phyloP scores from a whole-genome alignment of 2,888 invertebrate genomes.

The Leucoma salicis region DNA sequence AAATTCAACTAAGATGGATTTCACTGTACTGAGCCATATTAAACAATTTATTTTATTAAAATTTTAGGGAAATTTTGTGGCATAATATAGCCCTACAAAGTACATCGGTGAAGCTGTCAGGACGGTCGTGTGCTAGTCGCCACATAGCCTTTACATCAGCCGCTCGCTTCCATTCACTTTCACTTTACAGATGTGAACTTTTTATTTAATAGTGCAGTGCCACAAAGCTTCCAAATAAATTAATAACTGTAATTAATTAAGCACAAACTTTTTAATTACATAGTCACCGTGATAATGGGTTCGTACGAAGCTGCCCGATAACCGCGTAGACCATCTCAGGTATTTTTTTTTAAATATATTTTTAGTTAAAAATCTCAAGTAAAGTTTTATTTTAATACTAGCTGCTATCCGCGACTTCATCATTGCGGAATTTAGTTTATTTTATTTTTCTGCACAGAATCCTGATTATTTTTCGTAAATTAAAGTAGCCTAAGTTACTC shows the following conservation, averaged over 20 bases:
- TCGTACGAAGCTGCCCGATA: slow-evolving; percentile 40
- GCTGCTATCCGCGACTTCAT: too few relatives aligned
- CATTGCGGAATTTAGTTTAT: too few relatives aligned
- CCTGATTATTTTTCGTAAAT: too few relatives aligned
- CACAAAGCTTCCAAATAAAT: slow-evolving; percentile 19
- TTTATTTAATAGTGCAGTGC: slow-evolving; percentile 60
- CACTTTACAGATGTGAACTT: slow-evolving; percentile 64
- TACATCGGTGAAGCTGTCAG: slow-evolving; percentile 15
- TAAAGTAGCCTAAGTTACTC: too few relatives aligned
- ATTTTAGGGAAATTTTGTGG: slow-evolving; percentile 20
- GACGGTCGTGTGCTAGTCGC: slow-evolving; percentile 48
- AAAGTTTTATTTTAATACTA: too few relatives aligned
- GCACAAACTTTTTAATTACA: slow-evolving; percentile 20
- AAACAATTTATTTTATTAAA: not conserved
- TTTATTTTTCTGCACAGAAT: too few relatives aligned
- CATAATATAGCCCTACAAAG: slow-evolving; percentile 1
- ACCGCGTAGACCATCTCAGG: slow-evolving; percentile 40
- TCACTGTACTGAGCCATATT: too few relatives aligned
- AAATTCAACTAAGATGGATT: too few relatives aligned
- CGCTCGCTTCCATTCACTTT: slow-evolving; percentile 42
- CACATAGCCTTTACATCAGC: slow-evolving; percentile 41
- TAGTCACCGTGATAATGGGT: slow-evolving; percentile 50
- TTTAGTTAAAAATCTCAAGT: too few relatives aligned
- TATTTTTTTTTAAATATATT: slow-evolving; percentile 1
- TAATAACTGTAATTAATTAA: not conserved